These are phyloP conservation scores for Teleogryllus occipitalis DNA, from an alignment of 1,140 invertebrate genomes.

Conservation along the genomic window DNA sequence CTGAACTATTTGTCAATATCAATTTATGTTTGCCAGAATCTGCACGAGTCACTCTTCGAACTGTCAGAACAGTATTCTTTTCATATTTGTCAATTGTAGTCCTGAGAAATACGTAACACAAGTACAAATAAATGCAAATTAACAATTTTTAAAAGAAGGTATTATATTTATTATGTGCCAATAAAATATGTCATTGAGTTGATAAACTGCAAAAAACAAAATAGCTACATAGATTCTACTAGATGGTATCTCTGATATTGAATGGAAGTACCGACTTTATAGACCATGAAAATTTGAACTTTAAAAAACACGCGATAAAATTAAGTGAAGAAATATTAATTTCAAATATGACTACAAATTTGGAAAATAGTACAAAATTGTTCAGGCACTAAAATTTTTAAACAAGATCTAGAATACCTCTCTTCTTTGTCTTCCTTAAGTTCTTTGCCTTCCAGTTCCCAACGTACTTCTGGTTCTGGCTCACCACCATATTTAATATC, in stretches of 20 bases:
- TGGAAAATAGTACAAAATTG: no score
- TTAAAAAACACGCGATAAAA: no score
- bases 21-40: constrained; percentile 90
- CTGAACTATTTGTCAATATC: constrained; percentile 73
- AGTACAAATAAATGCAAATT: no score
- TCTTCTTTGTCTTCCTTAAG: constrained; percentile 55
- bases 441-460: constrained; percentile 68
- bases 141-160: no score
- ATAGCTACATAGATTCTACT: neutral
- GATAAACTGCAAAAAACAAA: no score
- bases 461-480: constrained; percentile 83
- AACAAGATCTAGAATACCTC: constrained; percentile 29
- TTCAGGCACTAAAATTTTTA: neutral
- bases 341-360: no score
- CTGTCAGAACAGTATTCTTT: constrained; percentile 81
- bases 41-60: constrained; percentile 71
- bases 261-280: neutral
- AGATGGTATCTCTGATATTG: neutral
- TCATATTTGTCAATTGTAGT: constrained; percentile 85
- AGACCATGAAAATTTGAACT: neutral
- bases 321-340: no score
- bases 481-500: constrained; percentile 93
- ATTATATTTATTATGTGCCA: no score
- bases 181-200: no score
- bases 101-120: constrained; percentile 34